Conservation (phyloP, 1,140 invertebrate genomes). For the Hyphantria cunea region DNA sequence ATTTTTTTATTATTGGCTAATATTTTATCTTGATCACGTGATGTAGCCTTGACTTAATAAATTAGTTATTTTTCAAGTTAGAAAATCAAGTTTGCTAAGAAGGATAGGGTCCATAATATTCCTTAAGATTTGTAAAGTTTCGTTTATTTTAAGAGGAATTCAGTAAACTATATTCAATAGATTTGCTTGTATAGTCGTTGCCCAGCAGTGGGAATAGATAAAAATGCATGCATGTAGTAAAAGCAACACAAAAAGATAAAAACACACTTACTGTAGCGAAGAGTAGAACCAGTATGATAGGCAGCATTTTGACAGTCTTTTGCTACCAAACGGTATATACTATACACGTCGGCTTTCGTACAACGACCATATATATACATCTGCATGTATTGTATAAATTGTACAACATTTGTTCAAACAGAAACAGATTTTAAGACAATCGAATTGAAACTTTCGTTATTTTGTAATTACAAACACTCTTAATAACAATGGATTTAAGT, state of each 20-base stretch:
- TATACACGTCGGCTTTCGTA: slow-evolving; percentile 40
- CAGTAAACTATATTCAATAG: no score
- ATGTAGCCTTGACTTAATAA: no score
- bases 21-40: no score
- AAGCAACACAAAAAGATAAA: slow-evolving; percentile 1
- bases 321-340: slow-evolving; percentile 53
- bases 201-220: neutral
- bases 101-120: no score
- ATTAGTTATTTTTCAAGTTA: no score
- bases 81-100: no score
- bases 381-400: slow-evolving; percentile 31
- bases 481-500: neutral
- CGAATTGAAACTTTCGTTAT: no score
- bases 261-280: slow-evolving; percentile 44
- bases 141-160: no score
- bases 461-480: neutral
- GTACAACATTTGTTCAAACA: slow-evolving; percentile 41
- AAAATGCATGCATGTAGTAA: no score
- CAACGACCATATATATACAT: slow-evolving; percentile 48
- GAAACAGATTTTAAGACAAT: slow-evolving; percentile 16
- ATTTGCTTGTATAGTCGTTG: no score
- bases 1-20: no score
- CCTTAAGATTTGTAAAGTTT: no score
- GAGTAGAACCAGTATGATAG: slow-evolving; percentile 47
- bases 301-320: slow-evolving; percentile 50